Conservation (phyloP, 2,888 invertebrate genomes). For the Nomada hirtipes region DNA sequence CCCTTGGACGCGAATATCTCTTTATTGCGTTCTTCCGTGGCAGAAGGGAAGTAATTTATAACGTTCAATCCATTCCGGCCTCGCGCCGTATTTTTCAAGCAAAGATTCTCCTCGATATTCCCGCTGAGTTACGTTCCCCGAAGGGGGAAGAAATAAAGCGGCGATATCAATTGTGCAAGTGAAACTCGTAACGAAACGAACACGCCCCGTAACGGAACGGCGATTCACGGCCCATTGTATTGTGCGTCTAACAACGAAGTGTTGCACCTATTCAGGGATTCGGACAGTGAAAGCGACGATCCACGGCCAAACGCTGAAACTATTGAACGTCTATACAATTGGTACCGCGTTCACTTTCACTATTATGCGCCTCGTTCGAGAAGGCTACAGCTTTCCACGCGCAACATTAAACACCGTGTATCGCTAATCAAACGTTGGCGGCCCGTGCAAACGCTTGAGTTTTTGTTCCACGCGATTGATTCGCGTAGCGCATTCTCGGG, state of each 20-base stretch:
- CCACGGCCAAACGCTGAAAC: not conserved
- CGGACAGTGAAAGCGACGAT: slow-evolving; percentile 21
- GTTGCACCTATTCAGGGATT: not conserved
- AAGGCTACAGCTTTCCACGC: not conserved
- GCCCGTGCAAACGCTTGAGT: too few relatives aligned
- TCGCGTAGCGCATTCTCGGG: too few relatives aligned
- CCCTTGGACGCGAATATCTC: too few relatives aligned
- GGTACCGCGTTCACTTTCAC: slow-evolving; percentile 4
- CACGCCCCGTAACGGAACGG: not conserved
- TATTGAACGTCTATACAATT: not conserved
- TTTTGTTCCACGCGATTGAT: too few relatives aligned
- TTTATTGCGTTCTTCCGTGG: not conserved
- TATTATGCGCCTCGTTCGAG: slow-evolving; percentile 3
- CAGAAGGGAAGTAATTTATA: not conserved
- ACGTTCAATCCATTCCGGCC: too few relatives aligned
- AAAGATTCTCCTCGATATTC: not conserved
- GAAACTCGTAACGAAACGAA: slow-evolving; percentile 6
- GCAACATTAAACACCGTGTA: not conserved
- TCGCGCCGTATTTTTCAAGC: too few relatives aligned
- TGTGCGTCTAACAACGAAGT: not conserved
- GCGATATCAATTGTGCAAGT: slow-evolving; percentile 7
- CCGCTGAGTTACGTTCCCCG: not conserved
- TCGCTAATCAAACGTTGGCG: not conserved
- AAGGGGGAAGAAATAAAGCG: not conserved
- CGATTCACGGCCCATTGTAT: not conserved